A percentile compares a stretch with the other conserved stretches of the same genome.
Evolutionary conservation across 2,113 vertebrate genomes (phyloP).

Genomic region (Maccullochella peelii): DNA sequence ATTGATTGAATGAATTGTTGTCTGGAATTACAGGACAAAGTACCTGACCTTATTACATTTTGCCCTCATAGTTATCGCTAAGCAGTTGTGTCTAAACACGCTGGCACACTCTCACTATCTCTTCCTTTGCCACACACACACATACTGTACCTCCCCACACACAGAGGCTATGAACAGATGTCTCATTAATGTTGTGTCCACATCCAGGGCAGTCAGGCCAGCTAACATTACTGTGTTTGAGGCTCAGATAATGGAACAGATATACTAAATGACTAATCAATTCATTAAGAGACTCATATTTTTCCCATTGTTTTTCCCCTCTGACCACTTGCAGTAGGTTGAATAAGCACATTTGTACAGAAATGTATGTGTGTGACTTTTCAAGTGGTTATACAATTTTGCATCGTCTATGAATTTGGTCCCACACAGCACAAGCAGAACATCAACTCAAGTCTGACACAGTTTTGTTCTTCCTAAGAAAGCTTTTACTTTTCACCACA

Average conservation of each 20-base stretch:
- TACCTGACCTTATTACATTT: slow-evolving; percentile 59
- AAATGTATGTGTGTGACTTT: too few species aligned
- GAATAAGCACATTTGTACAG: slow-evolving; percentile 13
- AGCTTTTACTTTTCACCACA: not conserved
- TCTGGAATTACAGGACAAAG: slow-evolving; percentile 71
- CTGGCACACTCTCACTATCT: slow-evolving; percentile 19
- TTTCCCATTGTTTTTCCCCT: slow-evolving; percentile 11
- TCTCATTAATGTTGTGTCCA: slow-evolving; percentile 68
- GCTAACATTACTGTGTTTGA: slow-evolving; percentile 43
- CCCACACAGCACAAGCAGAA: not conserved
- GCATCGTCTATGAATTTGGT: not conserved
- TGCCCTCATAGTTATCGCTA: slow-evolving; percentile 44
- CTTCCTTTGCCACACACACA: slow-evolving; percentile 10
- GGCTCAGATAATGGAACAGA: slow-evolving; percentile 47
- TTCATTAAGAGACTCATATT: slow-evolving; percentile 9
- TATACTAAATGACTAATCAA: slow-evolving; percentile 29
- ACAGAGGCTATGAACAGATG: slow-evolving; percentile 62
- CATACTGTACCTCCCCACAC: slow-evolving; percentile 13
- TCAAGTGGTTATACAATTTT: too few species aligned
- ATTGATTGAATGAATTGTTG: slow-evolving; percentile 59
- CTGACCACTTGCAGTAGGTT: not conserved
- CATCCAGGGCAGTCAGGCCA: slow-evolving; percentile 52
- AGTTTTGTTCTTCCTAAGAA: not conserved
- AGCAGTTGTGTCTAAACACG: slow-evolving; percentile 59
- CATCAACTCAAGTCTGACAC: not conserved